phyloP scores from a whole-genome alignment of 37 sponge, comb jelly and placozoan species.

The Tethya wilhelma region DNA sequence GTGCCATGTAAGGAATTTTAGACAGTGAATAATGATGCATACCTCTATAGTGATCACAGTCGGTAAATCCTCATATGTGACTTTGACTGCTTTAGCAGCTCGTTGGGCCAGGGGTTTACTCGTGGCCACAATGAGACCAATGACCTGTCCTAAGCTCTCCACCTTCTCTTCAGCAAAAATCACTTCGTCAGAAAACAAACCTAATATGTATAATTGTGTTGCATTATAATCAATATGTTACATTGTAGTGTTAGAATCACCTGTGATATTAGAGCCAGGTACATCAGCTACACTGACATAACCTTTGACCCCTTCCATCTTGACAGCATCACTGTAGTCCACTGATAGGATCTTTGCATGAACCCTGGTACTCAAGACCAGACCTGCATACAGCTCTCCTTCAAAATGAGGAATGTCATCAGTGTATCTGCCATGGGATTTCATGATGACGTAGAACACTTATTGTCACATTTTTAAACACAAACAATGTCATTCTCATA shows the following conservation, averaged over 20 bases:
- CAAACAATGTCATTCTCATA: too few relatives aligned
- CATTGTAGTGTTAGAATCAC: too few relatives aligned
- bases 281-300: constrained; percentile 70
- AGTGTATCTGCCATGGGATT: too few relatives aligned
- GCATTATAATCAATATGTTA: too few relatives aligned
- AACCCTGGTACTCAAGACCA: constrained; percentile 63
- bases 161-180: constrained; percentile 81
- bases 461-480: too few relatives aligned
- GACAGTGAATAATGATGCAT: too few relatives aligned
- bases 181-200: constrained; percentile 35
- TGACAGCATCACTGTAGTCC: constrained; percentile 50
- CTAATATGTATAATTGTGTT: too few relatives aligned
- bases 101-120: constrained; percentile 62
- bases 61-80: constrained; percentile 72
- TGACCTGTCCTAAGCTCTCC: constrained; percentile 74
- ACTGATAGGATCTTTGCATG: constrained; percentile 77
- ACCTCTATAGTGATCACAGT: constrained; percentile 84
- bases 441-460: too few relatives aligned
- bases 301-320: constrained; percentile 62
- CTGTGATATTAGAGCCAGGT: constrained; percentile 54
- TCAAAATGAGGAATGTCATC: constrained; percentile 82
- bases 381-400: constrained; percentile 80
- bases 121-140: constrained; percentile 80
- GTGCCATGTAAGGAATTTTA: too few relatives aligned
- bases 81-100: constrained; percentile 70